Evolutionary conservation across 2,113 vertebrate species (phyloP).

Genomic region (Nesogale talazaci): DNA sequence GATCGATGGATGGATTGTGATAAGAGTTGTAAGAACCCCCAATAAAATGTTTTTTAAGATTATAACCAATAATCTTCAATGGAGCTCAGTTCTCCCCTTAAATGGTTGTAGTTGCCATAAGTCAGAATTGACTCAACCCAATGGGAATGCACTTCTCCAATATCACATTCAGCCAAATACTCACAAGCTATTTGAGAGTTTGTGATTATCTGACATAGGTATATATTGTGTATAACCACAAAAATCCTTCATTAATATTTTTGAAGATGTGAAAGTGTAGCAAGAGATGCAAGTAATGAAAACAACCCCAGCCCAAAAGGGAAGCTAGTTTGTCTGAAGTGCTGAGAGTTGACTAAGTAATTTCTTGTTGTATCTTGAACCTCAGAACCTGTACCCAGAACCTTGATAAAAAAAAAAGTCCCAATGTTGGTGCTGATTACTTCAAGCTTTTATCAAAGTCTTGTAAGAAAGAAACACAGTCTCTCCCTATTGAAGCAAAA

Average conservation of each 20-base stretch:
- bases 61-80: background rate
- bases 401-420: background rate
- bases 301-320: background rate
- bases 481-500: background rate
- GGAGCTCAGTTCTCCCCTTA: background rate
- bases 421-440: background rate
- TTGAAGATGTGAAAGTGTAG: background rate
- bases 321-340: background rate
- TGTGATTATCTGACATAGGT: background rate
- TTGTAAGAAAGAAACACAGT: background rate
- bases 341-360: background rate
- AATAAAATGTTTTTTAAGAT: too few relatives aligned
- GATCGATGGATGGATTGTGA: too few relatives aligned
- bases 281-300: background rate
- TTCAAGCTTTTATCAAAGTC: background rate
- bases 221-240: background rate
- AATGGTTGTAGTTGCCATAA: background rate
- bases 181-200: background rate
- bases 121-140: background rate
- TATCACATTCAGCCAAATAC: background rate
- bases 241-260: background rate
- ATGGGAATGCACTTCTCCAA: background rate
- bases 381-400: background rate
- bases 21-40: too few relatives aligned
- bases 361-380: background rate